Conservation (phyloP, 2,113 vertebrate species). For the Apteryx owenii region DNA sequence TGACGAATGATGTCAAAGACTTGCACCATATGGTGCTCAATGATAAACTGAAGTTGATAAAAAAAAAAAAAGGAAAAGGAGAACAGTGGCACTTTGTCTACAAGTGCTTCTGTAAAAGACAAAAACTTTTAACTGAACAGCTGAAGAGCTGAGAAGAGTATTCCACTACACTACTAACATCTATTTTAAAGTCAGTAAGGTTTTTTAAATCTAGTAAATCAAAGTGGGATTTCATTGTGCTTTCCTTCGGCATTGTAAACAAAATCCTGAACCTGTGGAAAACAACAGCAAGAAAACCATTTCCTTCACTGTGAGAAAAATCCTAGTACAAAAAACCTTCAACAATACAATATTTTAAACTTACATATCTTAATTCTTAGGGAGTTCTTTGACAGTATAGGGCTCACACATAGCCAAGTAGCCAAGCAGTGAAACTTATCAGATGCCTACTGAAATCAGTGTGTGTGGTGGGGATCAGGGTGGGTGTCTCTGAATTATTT, state of each 20-base stretch:
- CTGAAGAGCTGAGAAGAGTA: neutral
- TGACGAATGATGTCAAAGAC: slow-evolving; percentile 13
- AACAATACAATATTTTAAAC: neutral
- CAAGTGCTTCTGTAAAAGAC: neutral
- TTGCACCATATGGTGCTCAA: neutral
- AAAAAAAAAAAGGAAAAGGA: neutral
- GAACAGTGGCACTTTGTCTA: neutral
- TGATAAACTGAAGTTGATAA: neutral
- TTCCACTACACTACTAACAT: neutral
- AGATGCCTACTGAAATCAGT: neutral
- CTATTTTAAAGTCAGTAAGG: neutral
- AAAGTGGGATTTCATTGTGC: neutral
- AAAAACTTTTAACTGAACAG: neutral
- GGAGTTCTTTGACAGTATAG: neutral
- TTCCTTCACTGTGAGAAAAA: neutral
- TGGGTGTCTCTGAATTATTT: neutral
- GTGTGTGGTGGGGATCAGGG: neutral
- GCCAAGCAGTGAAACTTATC: neutral
- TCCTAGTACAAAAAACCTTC: neutral
- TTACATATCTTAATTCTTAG: neutral
- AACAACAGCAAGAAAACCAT: neutral
- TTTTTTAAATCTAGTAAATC: neutral
- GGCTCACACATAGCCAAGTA: neutral
- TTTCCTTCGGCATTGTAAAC: neutral
- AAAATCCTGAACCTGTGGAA: neutral